These are phyloP conservation scores for Rhizomys pruinosus DNA, from an alignment of 2,113 vertebrate species.

Conservation along the genomic window DNA sequence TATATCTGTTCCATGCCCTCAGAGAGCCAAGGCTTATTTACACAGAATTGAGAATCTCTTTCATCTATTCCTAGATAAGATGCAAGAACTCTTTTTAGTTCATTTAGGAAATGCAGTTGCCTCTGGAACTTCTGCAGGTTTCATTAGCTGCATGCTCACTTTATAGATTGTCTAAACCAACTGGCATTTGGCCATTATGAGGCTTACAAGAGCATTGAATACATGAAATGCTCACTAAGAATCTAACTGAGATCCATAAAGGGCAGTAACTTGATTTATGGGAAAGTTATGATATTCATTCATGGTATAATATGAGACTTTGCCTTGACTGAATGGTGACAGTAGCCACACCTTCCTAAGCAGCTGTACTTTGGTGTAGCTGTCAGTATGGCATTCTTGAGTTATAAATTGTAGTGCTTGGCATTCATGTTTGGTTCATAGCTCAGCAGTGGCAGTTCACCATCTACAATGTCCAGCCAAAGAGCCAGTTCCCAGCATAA, in stretches of 20 bases:
- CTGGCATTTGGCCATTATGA: neutral
- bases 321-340: conserved; percentile 10
- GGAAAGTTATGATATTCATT: conserved; percentile 47
- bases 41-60: conserved; percentile 58
- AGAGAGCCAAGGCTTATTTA: conserved; percentile 65
- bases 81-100: conserved; percentile 64
- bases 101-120: conserved; percentile 34
- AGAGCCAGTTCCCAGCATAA: conserved; percentile 58
- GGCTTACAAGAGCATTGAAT: neutral
- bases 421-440: conserved; percentile 67
- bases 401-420: conserved; percentile 59
- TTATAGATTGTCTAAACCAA: conserved; percentile 58
- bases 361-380: conserved; percentile 43
- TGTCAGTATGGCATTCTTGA: conserved; percentile 54
- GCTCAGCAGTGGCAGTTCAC: conserved; percentile 54
- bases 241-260: conserved; percentile 58
- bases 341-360: conserved; percentile 14
- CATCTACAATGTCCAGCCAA: conserved; percentile 31
- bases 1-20: conserved; percentile 57
- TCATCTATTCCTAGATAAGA: conserved; percentile 75
- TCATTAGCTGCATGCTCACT: conserved; percentile 58
- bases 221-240: conserved; percentile 45
- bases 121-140: conserved; percentile 24
- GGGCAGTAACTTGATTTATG: conserved; percentile 40
- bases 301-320: conserved; percentile 32